Base-by-base conservation (phyloP, 1,140 invertebrate species). In the Heliconius nattereri region DNA sequence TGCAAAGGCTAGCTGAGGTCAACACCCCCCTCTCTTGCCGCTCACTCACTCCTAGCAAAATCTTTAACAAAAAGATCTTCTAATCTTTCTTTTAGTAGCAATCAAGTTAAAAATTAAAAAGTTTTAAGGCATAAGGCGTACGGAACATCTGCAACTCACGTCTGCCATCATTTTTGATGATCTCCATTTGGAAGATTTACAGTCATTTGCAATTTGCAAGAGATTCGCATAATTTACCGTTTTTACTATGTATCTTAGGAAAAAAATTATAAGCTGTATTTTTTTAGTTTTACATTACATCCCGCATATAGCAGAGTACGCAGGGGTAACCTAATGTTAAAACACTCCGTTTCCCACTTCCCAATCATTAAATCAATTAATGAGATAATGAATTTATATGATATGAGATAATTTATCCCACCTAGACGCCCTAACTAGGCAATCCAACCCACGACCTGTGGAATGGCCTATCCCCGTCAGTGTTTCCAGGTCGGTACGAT, bases 161-260 rank as follows among this genome's bases (percentile, higher is more conserved):
- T 73, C 32, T 23, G 78, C 72, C 45, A 79, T 79, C 20, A 79
- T 32, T 74, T 75, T 74, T 79, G 73, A 79, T 75, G 78, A 74
- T 74, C 78, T 40, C 72, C 9, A 78, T 78, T 78, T 74, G 54
- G 77, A 74, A 78, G 77, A 74, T 78, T 73, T 77, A 66, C 26
- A 72, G 7, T 32, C 40, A 72, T 78, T 77, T 54, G 45, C 26
- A 71, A 78, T 29, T 29, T 29, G 26, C 60, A 29, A 26, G n/a
- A 66, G 11, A 13, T 26, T 66, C 11, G 3, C 60, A 29, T 66
- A 29, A 16, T 66, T 66, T 60, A 45, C 40, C 13, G 40, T 45
- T 45, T 7, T 35, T 45, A 54, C 52, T 45, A 52, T 52, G 49
- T 52, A 20, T 52, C 16, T 52, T 19, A 52, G 19, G 13, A 52